Percentiles rank a stretch among this genome's conserved stretches.
phyloP scores from a whole-genome alignment of 2,797 vertebrate species.

The Ibycter americanus region DNA sequence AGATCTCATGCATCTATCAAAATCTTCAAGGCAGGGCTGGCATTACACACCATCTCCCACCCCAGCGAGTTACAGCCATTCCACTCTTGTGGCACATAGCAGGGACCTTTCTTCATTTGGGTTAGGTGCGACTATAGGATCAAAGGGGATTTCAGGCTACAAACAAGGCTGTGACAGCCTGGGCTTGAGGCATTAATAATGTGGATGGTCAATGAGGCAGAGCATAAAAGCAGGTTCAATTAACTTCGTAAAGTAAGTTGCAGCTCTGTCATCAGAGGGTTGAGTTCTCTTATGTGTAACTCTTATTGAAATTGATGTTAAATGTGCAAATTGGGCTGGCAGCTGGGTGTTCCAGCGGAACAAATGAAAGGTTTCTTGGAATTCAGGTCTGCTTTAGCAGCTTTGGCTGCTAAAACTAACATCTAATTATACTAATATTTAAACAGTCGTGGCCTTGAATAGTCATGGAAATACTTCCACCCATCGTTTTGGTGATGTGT shows the following conservation, averaged over 20 bases:
- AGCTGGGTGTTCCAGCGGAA: background rate
- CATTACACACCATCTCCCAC: background rate
- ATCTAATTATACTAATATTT: background rate
- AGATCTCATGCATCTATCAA: background rate
- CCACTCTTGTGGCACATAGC: background rate
- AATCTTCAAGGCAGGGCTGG: background rate
- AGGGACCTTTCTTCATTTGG: background rate
- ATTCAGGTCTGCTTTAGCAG: conserved; percentile 22
- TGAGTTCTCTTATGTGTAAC: conserved; percentile 23
- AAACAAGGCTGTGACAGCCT: background rate
- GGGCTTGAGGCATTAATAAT: conserved; percentile 9
- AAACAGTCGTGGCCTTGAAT: background rate
- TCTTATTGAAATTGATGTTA: background rate
- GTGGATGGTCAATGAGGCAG: background rate
- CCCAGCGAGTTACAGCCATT: background rate
- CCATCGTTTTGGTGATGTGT: background rate
- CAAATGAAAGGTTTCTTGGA: conserved; percentile 44
- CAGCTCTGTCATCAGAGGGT: conserved; percentile 44
- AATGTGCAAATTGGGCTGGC: conserved; percentile 13
- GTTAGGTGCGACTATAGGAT: background rate
- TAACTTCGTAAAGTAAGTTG: conserved; percentile 20
- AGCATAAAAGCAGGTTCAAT: conserved; percentile 22
- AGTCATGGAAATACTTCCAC: background rate
- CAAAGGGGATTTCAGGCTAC: background rate
- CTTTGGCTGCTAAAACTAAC: conserved; percentile 10